phyloP scores from a whole-genome alignment of 2,113 vertebrate genomes.

The Oreochromis spilurus region DNA sequence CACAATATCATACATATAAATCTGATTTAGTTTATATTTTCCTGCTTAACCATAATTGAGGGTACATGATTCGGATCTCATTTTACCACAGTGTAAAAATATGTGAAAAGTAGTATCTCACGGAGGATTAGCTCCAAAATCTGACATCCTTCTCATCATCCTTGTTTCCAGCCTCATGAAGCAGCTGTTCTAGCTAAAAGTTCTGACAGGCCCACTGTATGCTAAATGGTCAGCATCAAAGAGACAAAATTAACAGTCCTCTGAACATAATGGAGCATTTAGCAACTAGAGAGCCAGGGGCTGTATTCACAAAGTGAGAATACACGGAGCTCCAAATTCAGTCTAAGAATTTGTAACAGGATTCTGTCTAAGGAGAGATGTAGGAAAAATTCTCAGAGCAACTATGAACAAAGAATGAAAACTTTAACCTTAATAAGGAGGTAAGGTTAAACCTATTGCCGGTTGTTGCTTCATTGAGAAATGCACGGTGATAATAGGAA shows the following conservation, averaged over 20 bases:
- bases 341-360: not conserved
- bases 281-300: not conserved
- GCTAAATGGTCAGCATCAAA: not conserved
- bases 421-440: not conserved
- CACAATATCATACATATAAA: not conserved
- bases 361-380: not conserved
- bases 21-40: not conserved
- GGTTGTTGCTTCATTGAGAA: not conserved
- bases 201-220: not conserved
- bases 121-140: not conserved
- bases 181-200: not conserved
- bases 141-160: not conserved
- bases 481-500: not conserved
- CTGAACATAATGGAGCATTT: not conserved
- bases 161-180: not conserved
- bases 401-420: not conserved
- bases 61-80: not conserved
- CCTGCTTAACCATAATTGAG: not conserved
- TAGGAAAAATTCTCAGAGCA: not conserved
- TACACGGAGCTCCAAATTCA: not conserved
- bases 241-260: not conserved
- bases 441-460: not conserved
- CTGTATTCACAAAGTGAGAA: not conserved
- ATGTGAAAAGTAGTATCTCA: not conserved
- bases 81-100: not conserved